Evolutionary conservation across 2,888 invertebrate genomes (phyloP), one percentile per base, ranked within the genome.

Genomic region (Nymphalis urticae): DNA sequence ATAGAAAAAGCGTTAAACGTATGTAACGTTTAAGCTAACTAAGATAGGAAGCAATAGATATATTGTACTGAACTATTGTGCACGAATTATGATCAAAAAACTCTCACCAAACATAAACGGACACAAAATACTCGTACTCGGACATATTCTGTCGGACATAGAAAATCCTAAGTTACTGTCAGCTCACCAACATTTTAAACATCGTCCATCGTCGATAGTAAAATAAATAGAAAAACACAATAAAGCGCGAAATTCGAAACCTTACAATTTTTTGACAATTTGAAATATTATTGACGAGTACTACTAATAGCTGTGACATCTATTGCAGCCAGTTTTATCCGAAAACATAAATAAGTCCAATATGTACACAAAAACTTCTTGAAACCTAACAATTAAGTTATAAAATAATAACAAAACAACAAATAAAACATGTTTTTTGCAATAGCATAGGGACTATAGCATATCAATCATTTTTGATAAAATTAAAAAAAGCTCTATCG

Each of bases 101-200:
- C 0, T 24, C 74, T 70, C 58, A 81, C 75, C 80, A 75, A 76
- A 72, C 76, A 76, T 65, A 59, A 63, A 73, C 58, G 67, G 56
- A 62, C 65, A 72, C 53, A 66, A 62, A 64, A 61, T 56, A 73
- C 66, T 58, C 53, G 59, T 56, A 73, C 66, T 53, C 53, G 48
- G 61, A 69, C 69, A 73, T 62, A 68, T 69, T 59, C 65, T 63
- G 54, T 66, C 50, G 66, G 68, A 66, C 73, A 59, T 69, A 67
- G 58, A 58, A 48, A 50, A 24, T 68, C 69, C 72, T 32, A 24
- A 54, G 36, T 70, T 56, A 67, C 64, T 68, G 71, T 73, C 69
- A 71, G 62, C 72, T 73, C 47, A 68, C 53, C 24, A 67, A 66
- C 70, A 62, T 71, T 68, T 69, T 70, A 56, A 51, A 62, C 66